A percentile compares a stretch with the other conserved stretches of the same genome.
phyloP scores from a whole-genome alignment of 2,113 vertebrate genomes.

The Burhinus bistriatus region DNA sequence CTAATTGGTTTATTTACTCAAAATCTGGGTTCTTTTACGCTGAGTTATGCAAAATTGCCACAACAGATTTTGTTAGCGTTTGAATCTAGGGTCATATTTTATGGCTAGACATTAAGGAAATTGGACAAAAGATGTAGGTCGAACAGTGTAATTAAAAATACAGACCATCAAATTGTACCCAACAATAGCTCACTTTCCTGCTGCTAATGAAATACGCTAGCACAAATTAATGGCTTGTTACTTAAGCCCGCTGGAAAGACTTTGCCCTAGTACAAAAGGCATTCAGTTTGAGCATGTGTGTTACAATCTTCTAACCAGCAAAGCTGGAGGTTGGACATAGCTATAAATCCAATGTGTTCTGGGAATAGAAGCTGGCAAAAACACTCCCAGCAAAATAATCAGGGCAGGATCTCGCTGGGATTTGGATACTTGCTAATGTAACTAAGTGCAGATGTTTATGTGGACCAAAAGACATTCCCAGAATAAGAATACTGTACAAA shows the following conservation, averaged over 20 bases:
- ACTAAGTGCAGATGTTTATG: conserved; percentile 59
- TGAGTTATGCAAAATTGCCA: background rate
- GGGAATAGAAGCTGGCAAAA: conserved; percentile 65
- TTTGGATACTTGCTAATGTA: background rate
- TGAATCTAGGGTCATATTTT: background rate
- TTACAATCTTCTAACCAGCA: background rate
- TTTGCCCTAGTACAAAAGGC: background rate
- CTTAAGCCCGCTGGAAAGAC: conserved; percentile 26
- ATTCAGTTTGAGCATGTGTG: background rate
- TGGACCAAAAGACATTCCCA: conserved; percentile 27
- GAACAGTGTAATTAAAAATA: conserved; percentile 35
- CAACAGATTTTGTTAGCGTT: background rate
- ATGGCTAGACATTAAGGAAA: background rate
- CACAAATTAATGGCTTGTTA: conserved; percentile 15
- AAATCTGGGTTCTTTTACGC: background rate
- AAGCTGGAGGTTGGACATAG: background rate
- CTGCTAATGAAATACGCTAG: conserved; percentile 9
- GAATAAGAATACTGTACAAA: conserved; percentile 30
- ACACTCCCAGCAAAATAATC: conserved; percentile 39
- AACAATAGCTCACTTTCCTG: conserved; percentile 8
- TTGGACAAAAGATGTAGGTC: background rate
- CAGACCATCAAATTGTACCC: conserved; percentile 7
- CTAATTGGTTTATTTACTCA: conserved; percentile 12
- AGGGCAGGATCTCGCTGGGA: conserved; percentile 6
- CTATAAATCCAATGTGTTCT: conserved; percentile 40